Percentiles rank a stretch among this genome's conserved stretches.
Conservation (phyloP, 2,797 vertebrate species). For the Lepilemur septentrionalis region DNA sequence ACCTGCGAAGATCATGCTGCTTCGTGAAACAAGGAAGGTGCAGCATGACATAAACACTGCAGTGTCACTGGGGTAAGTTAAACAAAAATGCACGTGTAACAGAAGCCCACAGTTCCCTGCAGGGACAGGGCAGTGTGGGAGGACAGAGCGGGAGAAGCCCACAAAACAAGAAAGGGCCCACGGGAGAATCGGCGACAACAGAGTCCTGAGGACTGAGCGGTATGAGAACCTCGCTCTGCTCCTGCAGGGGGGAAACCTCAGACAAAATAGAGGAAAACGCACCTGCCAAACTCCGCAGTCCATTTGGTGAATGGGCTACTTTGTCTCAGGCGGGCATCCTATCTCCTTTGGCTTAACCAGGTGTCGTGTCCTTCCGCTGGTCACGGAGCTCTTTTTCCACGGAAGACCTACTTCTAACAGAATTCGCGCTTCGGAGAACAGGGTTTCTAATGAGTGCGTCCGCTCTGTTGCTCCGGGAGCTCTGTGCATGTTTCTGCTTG, state of each 20-base stretch:
- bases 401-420: background rate
- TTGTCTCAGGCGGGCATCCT: fast-evolving
- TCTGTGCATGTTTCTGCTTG: background rate
- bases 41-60: background rate
- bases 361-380: fast-evolving
- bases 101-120: background rate
- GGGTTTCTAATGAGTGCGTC: background rate
- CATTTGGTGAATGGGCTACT: fast-evolving
- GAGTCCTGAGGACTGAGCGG: background rate
- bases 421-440: background rate
- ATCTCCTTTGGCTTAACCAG: too few relatives aligned
- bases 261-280: background rate
- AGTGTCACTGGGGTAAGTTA: fast-evolving
- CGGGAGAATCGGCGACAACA: background rate
- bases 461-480: background rate
- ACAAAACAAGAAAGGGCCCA: background rate
- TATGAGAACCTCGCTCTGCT: background rate
- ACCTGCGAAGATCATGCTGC: background rate
- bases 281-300: fast-evolving
- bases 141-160: fast-evolving
- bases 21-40: background rate
- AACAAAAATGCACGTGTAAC: background rate
- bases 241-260: fast-evolving
- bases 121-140: fast-evolving
- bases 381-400: background rate